Evolutionary conservation across 2,113 vertebrate genomes (phyloP).

Genomic region (Ctenomys sociabilis): DNA sequence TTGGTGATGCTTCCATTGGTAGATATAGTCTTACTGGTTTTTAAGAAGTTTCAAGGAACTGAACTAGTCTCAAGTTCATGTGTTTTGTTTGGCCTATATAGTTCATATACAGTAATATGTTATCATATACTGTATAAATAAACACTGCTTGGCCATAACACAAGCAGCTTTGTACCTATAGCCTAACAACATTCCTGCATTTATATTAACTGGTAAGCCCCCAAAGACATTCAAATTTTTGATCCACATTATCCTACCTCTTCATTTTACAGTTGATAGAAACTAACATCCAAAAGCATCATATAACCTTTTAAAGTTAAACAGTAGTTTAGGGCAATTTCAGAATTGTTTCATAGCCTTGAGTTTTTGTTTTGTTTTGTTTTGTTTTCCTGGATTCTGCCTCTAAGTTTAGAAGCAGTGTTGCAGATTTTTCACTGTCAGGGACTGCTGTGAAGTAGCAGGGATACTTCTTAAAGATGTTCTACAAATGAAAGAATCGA

Average conservation of each 20-base stretch:
- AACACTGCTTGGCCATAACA: neutral
- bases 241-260: constrained; percentile 11
- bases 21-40: neutral
- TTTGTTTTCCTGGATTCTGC: constrained; percentile 36
- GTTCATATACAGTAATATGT: neutral
- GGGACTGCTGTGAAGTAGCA: neutral
- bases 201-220: constrained; percentile 4
- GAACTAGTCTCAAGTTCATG: neutral
- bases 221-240: neutral
- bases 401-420: constrained; percentile 24
- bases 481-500: constrained; percentile 1
- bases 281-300: constrained; percentile 4
- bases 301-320: neutral
- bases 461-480: constrained; percentile 20
- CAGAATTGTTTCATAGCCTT: neutral
- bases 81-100: constrained; percentile 15
- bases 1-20: constrained; percentile 51
- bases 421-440: neutral
- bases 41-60: neutral
- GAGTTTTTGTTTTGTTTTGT: neutral
- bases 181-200: neutral
- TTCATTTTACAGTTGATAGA: neutral
- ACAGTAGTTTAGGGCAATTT: constrained; percentile 10
- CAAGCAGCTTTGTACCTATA: neutral
- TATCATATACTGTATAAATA: constrained; percentile 4